A percentile compares a stretch with the other conserved stretches of the same genome.
phyloP scores from a whole-genome alignment of 2,797 vertebrate genomes.

The Acanthurus lineatus region DNA sequence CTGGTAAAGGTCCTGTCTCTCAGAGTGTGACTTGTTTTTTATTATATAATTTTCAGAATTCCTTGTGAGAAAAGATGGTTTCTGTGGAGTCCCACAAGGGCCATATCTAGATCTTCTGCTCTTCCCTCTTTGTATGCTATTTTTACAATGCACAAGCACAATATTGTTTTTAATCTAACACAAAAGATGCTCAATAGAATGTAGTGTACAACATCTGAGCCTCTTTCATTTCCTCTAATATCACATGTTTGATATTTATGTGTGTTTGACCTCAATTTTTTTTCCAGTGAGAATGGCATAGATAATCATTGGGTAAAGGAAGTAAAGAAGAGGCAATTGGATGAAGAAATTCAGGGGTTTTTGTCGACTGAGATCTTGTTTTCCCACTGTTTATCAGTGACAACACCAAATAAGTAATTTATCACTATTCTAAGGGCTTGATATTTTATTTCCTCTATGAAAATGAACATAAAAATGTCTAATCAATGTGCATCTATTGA shows the following conservation, averaged over 20 bases:
- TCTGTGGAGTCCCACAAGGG: conserved; percentile 17
- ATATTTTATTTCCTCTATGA: too few species aligned
- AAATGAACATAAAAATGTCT: too few species aligned
- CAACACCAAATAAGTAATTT: too few species aligned
- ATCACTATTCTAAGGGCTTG: too few species aligned
- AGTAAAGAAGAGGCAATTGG: neutral
- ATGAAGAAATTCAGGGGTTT: neutral
- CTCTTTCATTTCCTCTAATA: neutral
- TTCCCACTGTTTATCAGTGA: neutral
- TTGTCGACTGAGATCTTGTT: neutral
- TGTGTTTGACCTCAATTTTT: neutral
- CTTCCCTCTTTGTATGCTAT: neutral
- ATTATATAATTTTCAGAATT: neutral
- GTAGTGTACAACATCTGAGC: neutral
- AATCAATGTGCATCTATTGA: too few species aligned
- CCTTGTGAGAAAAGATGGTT: neutral
- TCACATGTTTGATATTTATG: neutral
- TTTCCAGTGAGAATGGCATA: neutral
- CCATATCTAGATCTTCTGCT: neutral
- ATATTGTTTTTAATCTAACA: neutral
- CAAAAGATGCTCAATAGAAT: too few species aligned
- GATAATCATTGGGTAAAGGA: neutral
- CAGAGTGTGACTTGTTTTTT: neutral
- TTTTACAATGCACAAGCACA: neutral
- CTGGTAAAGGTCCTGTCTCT: neutral